phyloP scores from a whole-genome alignment of 2,797 vertebrate species.

The Limnodromus scolopaceus region DNA sequence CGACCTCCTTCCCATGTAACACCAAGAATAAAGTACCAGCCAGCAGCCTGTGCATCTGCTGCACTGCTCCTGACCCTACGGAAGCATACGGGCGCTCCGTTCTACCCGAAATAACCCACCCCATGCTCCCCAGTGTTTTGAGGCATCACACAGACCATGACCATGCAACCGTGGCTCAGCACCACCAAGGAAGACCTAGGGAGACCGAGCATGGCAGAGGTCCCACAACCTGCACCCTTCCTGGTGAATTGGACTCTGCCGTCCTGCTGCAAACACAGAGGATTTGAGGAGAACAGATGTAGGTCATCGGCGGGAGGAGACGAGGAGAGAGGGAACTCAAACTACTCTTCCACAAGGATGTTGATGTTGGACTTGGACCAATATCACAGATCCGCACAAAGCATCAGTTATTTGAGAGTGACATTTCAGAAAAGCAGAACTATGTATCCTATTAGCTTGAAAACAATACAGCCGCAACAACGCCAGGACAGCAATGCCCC shows the following conservation, averaged over 20 bases:
- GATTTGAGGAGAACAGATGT: background rate
- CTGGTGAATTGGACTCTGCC: accelerated
- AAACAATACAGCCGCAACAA: background rate
- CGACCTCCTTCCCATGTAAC: background rate
- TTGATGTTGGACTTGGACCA: background rate
- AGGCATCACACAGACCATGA: background rate
- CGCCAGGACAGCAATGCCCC: background rate
- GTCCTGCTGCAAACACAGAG: background rate
- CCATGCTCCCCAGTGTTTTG: accelerated
- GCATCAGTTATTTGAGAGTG: background rate
- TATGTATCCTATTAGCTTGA: background rate
- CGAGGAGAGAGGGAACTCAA: background rate
- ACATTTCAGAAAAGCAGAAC: background rate
- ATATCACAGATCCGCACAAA: background rate
- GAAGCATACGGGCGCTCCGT: accelerated
- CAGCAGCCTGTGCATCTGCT: background rate
- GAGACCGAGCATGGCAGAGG: background rate
- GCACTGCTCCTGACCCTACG: background rate
- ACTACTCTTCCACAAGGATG: background rate
- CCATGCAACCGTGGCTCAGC: accelerated
- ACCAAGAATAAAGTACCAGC: background rate
- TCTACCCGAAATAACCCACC: background rate
- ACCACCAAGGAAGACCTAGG: accelerated
- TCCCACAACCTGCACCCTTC: background rate
- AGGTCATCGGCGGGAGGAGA: background rate